Evolutionary conservation across 2,797 vertebrate genomes (phyloP), one percentile per base, ranked within the genome.

Genomic region (Siniperca obscura): DNA sequence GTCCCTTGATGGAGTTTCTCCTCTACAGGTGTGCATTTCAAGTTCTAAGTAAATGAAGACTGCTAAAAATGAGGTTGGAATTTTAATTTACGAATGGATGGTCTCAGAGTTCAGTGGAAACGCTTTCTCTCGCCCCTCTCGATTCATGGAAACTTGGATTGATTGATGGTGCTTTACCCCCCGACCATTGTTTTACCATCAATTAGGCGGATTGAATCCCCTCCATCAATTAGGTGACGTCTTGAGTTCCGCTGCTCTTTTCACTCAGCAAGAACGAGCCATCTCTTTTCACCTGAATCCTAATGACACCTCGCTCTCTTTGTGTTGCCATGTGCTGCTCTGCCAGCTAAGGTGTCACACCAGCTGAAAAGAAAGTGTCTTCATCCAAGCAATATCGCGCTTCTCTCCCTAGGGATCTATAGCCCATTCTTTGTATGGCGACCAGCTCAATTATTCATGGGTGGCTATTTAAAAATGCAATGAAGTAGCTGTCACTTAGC

Each of bases 351-450:
- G 91, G 93, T 96, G 94, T 96, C 95, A 89, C 72, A 55, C 83
- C 78, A 86, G 76, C 92, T 96, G 94, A 96, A 96, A 96, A 96
- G 95, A 96, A 96, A 96, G 95, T 96, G 95, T 96, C 94, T 83
- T 69, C 76, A 78, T 91, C 90, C 90, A 85, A 80, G 70, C 87
- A 85, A 91, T 94, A 94, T 96, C 94, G 76, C 83, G 67, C 94
- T 90, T 89, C 93, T 93, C 89, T 86, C 93, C 76, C 86, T 16
- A 3, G 90, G 85, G 93, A 95, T 95, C 93, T 84, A 85, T 94
- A 74, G 88, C 86, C 48, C 85, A 85, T 85, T 86, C 90, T 94
- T 94, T 94, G 91, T 93, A 80, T 74, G 85, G 71, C 46, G 71
- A 76, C 30, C 3, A 22, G 67, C 78, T 96, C 76, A 91, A 94